Conservation (phyloP, 2,113 vertebrate genomes). For the Cervus canadensis region DNA sequence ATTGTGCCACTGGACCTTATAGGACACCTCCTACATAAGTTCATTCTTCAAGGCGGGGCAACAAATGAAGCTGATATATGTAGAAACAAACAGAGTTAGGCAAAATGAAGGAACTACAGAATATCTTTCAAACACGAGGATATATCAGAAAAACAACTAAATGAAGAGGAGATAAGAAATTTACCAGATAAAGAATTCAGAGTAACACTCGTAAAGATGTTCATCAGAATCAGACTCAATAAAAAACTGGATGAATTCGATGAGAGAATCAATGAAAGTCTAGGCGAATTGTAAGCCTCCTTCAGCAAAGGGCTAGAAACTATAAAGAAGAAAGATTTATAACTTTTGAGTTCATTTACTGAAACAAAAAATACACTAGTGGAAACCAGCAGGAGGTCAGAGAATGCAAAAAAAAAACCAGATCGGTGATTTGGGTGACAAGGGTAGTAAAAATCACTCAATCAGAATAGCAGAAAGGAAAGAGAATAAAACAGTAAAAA, state of each 20-base stretch:
- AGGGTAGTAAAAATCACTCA: not conserved
- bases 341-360: not conserved
- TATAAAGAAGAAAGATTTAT: not conserved
- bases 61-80: not conserved
- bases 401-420: not conserved
- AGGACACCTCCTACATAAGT: not conserved
- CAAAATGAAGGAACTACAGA: not conserved
- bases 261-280: not conserved
- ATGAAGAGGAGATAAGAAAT: not conserved
- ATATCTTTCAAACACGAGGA: not conserved
- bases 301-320: not conserved
- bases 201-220: not conserved
- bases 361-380: not conserved
- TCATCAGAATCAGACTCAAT: not conserved
- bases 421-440: not conserved
- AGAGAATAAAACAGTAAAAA: not conserved
- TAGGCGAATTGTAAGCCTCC: not conserved
- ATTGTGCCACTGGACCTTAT: not conserved
- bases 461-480: not conserved
- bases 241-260: not conserved
- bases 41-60: not conserved
- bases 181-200: not conserved
- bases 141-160: not conserved
- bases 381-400: not conserved
- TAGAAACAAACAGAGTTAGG: not conserved